Evolutionary conservation across 2,113 vertebrate species (phyloP).

Genomic region (Campylorhamphus procurvoides): DNA sequence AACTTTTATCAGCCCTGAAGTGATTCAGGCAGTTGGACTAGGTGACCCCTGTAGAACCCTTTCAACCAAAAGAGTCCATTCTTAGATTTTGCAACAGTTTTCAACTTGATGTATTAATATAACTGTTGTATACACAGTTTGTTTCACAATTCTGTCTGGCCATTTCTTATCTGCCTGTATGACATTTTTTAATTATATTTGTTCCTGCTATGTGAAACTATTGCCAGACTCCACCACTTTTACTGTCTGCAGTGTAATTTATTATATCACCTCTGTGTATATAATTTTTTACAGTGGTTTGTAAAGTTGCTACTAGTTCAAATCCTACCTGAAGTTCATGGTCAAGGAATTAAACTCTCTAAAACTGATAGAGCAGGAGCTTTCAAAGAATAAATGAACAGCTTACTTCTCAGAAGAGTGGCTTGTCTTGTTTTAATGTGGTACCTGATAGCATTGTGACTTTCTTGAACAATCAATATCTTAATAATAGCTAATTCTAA

Average conservation of each 20-base stretch:
- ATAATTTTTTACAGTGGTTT: not conserved
- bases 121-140: not conserved
- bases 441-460: not conserved
- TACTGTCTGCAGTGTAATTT: not conserved
- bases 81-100: not conserved
- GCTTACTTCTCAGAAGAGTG: not conserved
- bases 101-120: not conserved
- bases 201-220: not conserved
- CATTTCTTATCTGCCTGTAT: not conserved
- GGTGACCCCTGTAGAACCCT: not conserved
- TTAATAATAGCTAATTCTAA: not conserved
- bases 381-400: not conserved
- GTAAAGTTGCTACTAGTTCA: not conserved
- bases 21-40: not conserved
- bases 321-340: not conserved
- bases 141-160: not conserved
- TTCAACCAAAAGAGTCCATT: not conserved
- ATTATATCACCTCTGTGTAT: not conserved
- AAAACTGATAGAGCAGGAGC: not conserved
- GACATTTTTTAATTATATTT: not conserved
- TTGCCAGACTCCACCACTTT: not conserved
- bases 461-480: not conserved
- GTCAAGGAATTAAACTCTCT: not conserved
- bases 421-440: not conserved
- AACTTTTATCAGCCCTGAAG: not conserved